These are phyloP conservation scores for Pteropus alecto DNA, from an alignment of 2,113 vertebrate genomes.

Conservation along the genomic window DNA sequence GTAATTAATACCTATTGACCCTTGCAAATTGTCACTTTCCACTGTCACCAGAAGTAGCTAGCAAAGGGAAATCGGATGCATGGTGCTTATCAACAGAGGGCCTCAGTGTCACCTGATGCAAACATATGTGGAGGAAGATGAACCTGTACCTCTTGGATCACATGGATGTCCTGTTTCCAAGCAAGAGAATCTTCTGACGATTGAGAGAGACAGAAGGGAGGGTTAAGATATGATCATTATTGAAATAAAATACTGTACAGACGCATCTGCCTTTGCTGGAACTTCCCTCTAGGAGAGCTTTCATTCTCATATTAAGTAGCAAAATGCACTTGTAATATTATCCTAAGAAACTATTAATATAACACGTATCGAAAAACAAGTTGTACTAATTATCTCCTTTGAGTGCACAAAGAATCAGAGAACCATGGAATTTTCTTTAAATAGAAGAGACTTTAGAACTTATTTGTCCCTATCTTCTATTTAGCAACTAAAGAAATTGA, in stretches of 20 bases:
- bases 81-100: slow-evolving; percentile 23
- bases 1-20: slow-evolving; percentile 68
- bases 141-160: background rate
- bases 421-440: background rate
- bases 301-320: background rate
- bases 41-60: slow-evolving; percentile 50
- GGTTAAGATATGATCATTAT: background rate
- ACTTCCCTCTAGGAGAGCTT: background rate
- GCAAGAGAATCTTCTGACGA: background rate
- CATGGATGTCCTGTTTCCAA: background rate
- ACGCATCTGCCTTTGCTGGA: slow-evolving; percentile 30
- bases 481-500: slow-evolving; percentile 42
- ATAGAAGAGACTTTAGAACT: slow-evolving; percentile 41
- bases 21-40: slow-evolving; percentile 52
- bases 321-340: background rate
- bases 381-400: background rate
- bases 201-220: background rate
- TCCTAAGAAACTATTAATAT: slow-evolving; percentile 8
- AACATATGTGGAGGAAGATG: background rate
- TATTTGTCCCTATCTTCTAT: background rate
- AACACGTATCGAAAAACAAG: background rate
- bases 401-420: background rate
- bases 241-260: background rate
- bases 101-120: background rate
- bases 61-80: slow-evolving; percentile 43